Evolutionary conservation across 2,888 invertebrate species (phyloP).

Genomic region (Pollenia angustigena): DNA sequence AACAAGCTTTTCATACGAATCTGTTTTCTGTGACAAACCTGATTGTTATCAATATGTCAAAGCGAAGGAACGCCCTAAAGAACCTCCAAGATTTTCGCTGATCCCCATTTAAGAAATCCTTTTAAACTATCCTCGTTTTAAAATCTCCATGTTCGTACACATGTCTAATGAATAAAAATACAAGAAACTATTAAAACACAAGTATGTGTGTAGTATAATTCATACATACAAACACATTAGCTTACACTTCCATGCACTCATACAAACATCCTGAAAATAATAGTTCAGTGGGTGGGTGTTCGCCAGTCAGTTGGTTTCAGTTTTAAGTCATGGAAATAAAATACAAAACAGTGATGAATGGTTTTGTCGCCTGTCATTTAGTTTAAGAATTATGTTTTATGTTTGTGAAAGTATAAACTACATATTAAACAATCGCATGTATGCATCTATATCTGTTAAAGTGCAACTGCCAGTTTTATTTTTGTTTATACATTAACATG

Average conservation of each 20-base stretch:
- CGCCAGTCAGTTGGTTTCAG: slow-evolving; percentile 53
- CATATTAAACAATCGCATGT: neutral
- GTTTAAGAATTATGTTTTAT: slow-evolving; percentile 72
- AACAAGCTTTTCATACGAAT: no score
- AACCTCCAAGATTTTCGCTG: neutral
- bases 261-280: neutral
- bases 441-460: slow-evolving; percentile 26
- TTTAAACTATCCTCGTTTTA: neutral
- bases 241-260: neutral
- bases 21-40: no score
- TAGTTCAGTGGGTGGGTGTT: slow-evolving; percentile 68
- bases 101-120: neutral
- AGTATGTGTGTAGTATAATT: neutral
- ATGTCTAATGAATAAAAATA: slow-evolving; percentile 39
- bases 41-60: no score
- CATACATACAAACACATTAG: neutral
- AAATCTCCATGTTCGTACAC: neutral
- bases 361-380: slow-evolving; percentile 82
- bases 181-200: slow-evolving; percentile 19
- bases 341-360: slow-evolving; percentile 79
- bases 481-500: slow-evolving; percentile 23
- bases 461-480: slow-evolving; percentile 38
- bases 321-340: slow-evolving; percentile 42
- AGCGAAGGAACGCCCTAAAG: neutral
- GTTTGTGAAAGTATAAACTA: slow-evolving; percentile 42